phyloP scores from a whole-genome alignment of 1,140 invertebrate genomes.

The Mamestra configurata region DNA sequence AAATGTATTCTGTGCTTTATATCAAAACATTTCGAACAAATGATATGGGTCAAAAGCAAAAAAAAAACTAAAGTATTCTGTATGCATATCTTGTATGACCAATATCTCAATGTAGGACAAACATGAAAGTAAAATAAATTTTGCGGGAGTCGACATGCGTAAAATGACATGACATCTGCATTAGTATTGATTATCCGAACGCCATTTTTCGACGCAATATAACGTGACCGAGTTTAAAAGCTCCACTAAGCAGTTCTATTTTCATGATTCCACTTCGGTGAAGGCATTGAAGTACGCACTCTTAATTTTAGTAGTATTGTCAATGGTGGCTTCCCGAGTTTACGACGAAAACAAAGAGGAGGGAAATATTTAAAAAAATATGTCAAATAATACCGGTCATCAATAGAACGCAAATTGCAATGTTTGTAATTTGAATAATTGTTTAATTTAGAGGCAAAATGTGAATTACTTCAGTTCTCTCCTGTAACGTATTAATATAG shows the following conservation, averaged over 20 bases:
- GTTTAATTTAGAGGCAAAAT: not conserved
- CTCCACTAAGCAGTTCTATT: not conserved
- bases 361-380: slow-evolving; percentile 61
- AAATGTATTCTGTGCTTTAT: too few species aligned
- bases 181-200: slow-evolving; percentile 57
- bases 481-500: not conserved
- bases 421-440: not conserved
- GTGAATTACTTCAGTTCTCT: not conserved
- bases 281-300: too few species aligned
- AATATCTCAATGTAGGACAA: too few species aligned
- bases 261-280: not conserved
- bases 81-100: too few species aligned
- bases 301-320: not conserved
- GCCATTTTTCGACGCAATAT: slow-evolving; percentile 66
- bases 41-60: too few species aligned
- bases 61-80: too few species aligned
- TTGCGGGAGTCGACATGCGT: not conserved
- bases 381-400: not conserved
- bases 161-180: not conserved
- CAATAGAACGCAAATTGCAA: not conserved
- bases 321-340: slow-evolving; percentile 14
- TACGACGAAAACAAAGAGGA: slow-evolving; percentile 53
- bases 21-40: too few species aligned
- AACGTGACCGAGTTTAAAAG: slow-evolving; percentile 46
- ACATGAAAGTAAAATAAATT: too few species aligned